Conservation (phyloP, 2,113 vertebrate genomes). For the Catharus fuscescens region DNA sequence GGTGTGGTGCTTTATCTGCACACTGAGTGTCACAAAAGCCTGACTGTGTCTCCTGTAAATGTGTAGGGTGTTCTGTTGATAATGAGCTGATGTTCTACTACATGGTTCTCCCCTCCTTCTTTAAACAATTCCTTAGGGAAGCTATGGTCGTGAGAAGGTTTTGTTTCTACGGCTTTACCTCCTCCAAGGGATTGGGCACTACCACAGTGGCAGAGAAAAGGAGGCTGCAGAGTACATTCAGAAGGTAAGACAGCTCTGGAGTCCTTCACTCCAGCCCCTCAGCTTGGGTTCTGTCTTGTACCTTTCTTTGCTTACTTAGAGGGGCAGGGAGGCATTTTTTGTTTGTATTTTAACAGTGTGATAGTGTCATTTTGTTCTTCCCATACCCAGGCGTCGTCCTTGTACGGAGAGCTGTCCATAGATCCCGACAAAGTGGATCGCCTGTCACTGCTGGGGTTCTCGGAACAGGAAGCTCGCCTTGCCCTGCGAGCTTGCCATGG, state of each 20-base stretch:
- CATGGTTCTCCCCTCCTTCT: background rate
- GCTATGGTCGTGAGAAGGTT: constrained; percentile 91
- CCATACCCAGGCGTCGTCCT: constrained; percentile 76
- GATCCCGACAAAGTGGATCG: constrained; percentile 86
- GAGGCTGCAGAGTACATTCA: constrained; percentile 81
- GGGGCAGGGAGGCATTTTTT: rapidly evolving
- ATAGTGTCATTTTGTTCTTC: background rate
- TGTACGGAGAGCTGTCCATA: constrained; percentile 81
- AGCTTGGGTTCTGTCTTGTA: background rate
- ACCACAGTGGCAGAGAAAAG: constrained; percentile 84
- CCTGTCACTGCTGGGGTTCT: constrained; percentile 87
- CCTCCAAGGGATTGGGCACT: constrained; percentile 90
- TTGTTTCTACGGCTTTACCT: constrained; percentile 92
- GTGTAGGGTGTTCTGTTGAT: background rate
- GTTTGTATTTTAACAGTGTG: background rate
- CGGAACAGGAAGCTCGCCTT: constrained; percentile 89
- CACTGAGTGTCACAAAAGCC: background rate
- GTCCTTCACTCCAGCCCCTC: background rate
- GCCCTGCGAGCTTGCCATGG: constrained; percentile 89
- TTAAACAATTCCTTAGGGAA: constrained; percentile 79
- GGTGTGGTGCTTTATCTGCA: background rate
- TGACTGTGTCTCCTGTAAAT: background rate
- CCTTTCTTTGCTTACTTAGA: background rate
- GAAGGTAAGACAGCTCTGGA: constrained; percentile 72
- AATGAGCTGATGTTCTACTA: background rate